Evolutionary conservation across 2,888 invertebrate genomes (phyloP), one percentile per base, ranked within the genome.

Genomic region (Clusia tigrina): DNA sequence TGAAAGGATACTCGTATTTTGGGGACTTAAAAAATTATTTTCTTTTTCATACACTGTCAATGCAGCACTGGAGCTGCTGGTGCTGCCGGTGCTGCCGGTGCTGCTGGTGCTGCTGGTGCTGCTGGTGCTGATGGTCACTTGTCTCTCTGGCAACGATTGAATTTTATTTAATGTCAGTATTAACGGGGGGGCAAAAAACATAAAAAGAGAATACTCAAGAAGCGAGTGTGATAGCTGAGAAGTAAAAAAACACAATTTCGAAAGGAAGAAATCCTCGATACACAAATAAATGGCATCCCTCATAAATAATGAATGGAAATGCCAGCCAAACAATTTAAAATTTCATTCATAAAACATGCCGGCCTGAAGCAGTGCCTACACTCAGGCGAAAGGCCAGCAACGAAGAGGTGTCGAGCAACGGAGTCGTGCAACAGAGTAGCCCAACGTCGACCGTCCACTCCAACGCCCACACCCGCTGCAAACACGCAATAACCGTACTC

Each of bases 311-410:
- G 53, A 63, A 42, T 64, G 66, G 71, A 73, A 73, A 64, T 74
- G 71, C 71, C n/a, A n/a, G n/a, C n/a, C 74, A 66, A 71, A 59
- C 74, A 71, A 73, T 76, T 72, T 68, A 73, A 70, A 77, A 70
- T 73, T 77, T 74, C 75, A 75, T 75, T 75, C 75, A 75, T 75
- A 75, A 75, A 77, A 75, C 76, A 77, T 77, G 77, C 65, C 67
- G 66, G 74, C 70, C 71, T 75, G 71, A n/a, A n/a, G n/a, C n/a
- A n/a, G n/a, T n/a, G n/a, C n/a, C n/a, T n/a, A n/a, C n/a, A n/a
- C n/a, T n/a, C n/a, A n/a, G n/a, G n/a, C n/a, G n/a, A 32, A 42
- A 42, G n/a, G 9, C 42, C 10, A 5, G 2, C n/a, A 17, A 42
- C 42, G 58, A 26, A 17, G 18, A 32, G 1, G 18, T 23, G 48